Evolutionary conservation across 2,888 invertebrate species (phyloP).

Genomic region (Drosophila greeni): DNA sequence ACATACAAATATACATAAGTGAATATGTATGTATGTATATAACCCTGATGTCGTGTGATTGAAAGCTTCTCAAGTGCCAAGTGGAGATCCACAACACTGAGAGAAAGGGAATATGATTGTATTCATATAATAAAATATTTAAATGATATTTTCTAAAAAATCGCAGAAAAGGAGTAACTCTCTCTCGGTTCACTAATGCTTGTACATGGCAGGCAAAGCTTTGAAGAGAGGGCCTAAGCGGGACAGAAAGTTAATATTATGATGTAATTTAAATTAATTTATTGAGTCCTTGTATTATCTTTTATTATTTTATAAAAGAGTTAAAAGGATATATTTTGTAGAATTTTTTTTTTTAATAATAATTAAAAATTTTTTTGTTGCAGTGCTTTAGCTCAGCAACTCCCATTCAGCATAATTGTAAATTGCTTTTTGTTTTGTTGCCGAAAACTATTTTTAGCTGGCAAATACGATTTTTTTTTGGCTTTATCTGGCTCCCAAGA

Average conservation of each 20-base stretch:
- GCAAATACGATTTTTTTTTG: constrained; percentile 12
- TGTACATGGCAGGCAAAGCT: too few species aligned
- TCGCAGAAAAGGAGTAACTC: too few species aligned
- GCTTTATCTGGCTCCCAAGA: constrained; percentile 34
- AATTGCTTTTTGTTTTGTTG: constrained; percentile 13
- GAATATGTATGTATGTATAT: background rate
- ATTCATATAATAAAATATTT: too few species aligned
- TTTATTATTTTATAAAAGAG: background rate
- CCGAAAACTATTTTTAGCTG: constrained; percentile 27
- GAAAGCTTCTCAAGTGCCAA: constrained; percentile 26
- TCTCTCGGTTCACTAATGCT: too few species aligned
- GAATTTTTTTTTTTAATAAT: background rate
- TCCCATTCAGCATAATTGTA: constrained; percentile 22
- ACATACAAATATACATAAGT: too few species aligned
- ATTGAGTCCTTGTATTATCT: background rate
- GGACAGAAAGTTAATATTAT: background rate
- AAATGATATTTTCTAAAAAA: too few species aligned
- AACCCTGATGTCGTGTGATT: constrained; percentile 28
- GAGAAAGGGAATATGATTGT: background rate
- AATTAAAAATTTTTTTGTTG: background rate
- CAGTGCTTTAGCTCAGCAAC: background rate
- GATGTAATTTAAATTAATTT: background rate
- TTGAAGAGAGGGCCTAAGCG: too few species aligned
- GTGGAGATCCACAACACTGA: constrained; percentile 22
- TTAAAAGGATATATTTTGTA: background rate